phyloP scores from a whole-genome alignment of 2,888 invertebrate genomes.

The Pardosa pseudoannulata region DNA sequence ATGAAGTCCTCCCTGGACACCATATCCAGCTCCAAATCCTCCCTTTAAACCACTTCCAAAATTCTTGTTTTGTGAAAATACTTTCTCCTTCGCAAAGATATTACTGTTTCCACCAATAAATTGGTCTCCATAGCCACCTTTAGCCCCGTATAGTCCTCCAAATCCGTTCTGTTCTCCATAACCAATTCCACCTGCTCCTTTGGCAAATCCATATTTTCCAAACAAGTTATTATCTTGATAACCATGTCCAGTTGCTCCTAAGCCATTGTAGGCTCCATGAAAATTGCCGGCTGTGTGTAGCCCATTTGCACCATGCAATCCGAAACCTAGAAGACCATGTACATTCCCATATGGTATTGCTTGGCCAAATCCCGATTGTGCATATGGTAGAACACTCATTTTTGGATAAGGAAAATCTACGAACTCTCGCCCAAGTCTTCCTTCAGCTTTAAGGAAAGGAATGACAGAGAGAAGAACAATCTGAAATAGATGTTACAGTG shows the following conservation, averaged over 20 bases:
- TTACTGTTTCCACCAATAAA: conserved; percentile 38
- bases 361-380: not conserved
- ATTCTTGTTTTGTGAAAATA: conserved; percentile 41
- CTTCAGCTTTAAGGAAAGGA: not conserved
- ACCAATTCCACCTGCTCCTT: conserved; percentile 13
- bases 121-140: conserved; percentile 36
- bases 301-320: not conserved
- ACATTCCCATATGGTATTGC: not conserved
- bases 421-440: not conserved
- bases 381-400: conserved; percentile 29
- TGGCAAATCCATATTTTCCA: conserved; percentile 22
- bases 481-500: not conserved
- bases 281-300: conserved; percentile 8
- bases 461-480: not conserved
- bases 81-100: conserved; percentile 30
- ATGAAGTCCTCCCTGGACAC: conserved; percentile 9
- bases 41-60: conserved; percentile 40
- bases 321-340: conserved; percentile 7
- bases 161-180: conserved; percentile 34
- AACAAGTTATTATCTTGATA: not conserved
- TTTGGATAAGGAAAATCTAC: not conserved
- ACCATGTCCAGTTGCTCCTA: conserved; percentile 25
- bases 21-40: conserved; percentile 38
- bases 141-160: conserved; percentile 14
- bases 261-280: conserved; percentile 18